A percentile compares a stretch with the other conserved stretches of the same genome.
phyloP scores from a whole-genome alignment of 2,888 invertebrate genomes.

The Drosophila stalkeri region DNA sequence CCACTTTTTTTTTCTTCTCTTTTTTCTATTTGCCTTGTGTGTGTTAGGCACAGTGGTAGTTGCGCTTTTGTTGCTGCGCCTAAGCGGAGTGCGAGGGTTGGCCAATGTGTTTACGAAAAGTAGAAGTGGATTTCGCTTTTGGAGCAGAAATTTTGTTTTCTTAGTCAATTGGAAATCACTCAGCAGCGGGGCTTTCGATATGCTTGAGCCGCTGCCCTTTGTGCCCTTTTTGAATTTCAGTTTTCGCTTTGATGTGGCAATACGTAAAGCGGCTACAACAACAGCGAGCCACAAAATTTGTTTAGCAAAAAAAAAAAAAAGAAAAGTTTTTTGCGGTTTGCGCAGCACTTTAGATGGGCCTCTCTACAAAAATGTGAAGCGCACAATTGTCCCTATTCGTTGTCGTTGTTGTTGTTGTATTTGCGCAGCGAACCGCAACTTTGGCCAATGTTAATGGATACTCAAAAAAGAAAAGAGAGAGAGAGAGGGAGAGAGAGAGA shows the following conservation, averaged over 20 bases:
- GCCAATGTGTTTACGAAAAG: not conserved
- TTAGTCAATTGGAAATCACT: conserved; percentile 80
- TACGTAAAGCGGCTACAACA: conserved; percentile 24
- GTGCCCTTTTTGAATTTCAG: conserved; percentile 67
- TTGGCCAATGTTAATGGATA: conserved; percentile 38
- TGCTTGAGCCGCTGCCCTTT: conserved; percentile 66
- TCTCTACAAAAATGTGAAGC: conserved; percentile 63
- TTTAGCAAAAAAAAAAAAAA: conserved; percentile 59
- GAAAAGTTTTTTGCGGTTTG: conserved; percentile 69
- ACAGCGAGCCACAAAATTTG: conserved; percentile 49
- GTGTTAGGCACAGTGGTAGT: conserved; percentile 59
- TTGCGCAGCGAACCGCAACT: conserved; percentile 60
- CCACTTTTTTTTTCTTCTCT: not conserved
- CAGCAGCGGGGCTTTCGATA: conserved; percentile 59
- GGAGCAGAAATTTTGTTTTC: conserved; percentile 69
- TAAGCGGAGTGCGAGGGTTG: conserved; percentile 24
- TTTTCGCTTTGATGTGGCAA: conserved; percentile 75
- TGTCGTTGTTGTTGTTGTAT: conserved; percentile 30
- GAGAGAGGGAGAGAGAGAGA: not conserved
- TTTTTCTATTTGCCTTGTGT: conserved; percentile 24
- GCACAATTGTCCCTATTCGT: conserved; percentile 34
- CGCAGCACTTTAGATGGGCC: conserved; percentile 50
- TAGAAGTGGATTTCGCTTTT: not conserved
- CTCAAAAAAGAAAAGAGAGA: not conserved
- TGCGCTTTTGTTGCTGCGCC: conserved; percentile 75